Base-by-base conservation (phyloP, 64 coral and sea anemone genomes). In the Pocillopora verrucosa region DNA sequence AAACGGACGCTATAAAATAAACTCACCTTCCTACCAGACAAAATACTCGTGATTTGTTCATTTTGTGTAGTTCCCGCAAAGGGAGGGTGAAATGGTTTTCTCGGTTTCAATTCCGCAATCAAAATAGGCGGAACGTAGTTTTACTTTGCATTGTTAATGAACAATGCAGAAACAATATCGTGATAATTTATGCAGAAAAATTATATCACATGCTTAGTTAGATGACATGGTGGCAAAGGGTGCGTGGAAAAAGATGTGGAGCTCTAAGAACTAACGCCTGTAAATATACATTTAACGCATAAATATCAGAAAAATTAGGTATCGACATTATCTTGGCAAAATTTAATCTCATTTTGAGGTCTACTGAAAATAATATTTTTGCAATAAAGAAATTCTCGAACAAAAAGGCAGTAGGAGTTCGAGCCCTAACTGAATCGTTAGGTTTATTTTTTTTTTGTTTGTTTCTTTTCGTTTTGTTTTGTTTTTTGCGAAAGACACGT, bases 1-100 rank as follows among this genome's bases (percentile, higher is more conserved):
- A 11, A 70, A 24, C 25, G 11, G 56, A 79, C 26, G 11, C 11
- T 5, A 13, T 25, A 24, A 79, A 79, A 64, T 10, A 7, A 16
- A 58, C 82, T 22, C 26, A 85, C 82, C 80, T 83, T 83, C 82
- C 82, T 72, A 85, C 82, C 36, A 85, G 11, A 45, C 64, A 85
- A 72, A 85, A 85, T 20, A 85, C 82, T 57, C 37, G 38, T n/a
- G 45, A 56, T 24, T 85, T 72, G 4, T 70, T 65, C 82, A 85
- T 85, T 20, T 24, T 59, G 12, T 35, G 59, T 67, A 34, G 10
- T 81, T 34, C 79, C 79, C 30, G 30, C 30, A 19, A 20, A 34
- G 59, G 25, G 14, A 63, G 60, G 34, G 17, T 26, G 3, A 11
- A 70, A 37, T 36, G 19, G 1, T 22, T 67, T 2, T 83, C 22